phyloP scores from a whole-genome alignment of 2,888 invertebrate species.

The Leptinotarsa rubiginosa region DNA sequence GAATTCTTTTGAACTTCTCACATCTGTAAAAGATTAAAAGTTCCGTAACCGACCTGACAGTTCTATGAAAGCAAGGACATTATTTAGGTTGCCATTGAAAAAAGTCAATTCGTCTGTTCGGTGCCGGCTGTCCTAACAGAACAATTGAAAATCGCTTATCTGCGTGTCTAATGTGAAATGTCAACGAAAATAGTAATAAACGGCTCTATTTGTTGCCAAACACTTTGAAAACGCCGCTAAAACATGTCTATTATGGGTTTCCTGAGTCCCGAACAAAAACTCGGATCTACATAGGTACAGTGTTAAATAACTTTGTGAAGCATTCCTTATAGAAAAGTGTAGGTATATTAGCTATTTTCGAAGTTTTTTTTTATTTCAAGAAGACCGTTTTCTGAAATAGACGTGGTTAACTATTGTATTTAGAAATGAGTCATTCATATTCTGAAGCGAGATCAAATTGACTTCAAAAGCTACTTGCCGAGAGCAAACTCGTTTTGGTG shows the following conservation, averaged over 20 bases:
- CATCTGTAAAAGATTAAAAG: slow-evolving; percentile 13
- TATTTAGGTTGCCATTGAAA: slow-evolving; percentile 42
- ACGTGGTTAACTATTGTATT: too few species aligned
- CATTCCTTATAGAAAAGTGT: too few species aligned
- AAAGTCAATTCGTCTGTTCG: slow-evolving; percentile 42
- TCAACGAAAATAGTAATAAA: slow-evolving; percentile 57
- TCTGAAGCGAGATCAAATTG: too few species aligned
- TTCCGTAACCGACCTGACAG: slow-evolving; percentile 25
- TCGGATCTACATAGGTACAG: neutral
- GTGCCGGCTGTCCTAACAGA: slow-evolving; percentile 46
- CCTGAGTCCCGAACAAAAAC: slow-evolving; percentile 23
- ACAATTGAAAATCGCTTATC: slow-evolving; percentile 54
- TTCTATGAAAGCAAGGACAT: slow-evolving; percentile 37
- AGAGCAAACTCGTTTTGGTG: too few species aligned
- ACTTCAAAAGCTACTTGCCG: too few species aligned
- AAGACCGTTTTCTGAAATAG: too few species aligned
- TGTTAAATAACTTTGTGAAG: neutral
- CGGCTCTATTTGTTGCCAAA: slow-evolving; percentile 58
- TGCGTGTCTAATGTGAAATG: slow-evolving; percentile 58
- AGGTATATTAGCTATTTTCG: too few species aligned
- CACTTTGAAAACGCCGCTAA: slow-evolving; percentile 55
- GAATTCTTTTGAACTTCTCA: neutral
- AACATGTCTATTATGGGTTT: slow-evolving; percentile 43
- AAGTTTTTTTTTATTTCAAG: neutral
- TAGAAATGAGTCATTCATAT: too few species aligned